Conservation (phyloP, 2,797 vertebrate species). For the Myotis vivesi region DNA sequence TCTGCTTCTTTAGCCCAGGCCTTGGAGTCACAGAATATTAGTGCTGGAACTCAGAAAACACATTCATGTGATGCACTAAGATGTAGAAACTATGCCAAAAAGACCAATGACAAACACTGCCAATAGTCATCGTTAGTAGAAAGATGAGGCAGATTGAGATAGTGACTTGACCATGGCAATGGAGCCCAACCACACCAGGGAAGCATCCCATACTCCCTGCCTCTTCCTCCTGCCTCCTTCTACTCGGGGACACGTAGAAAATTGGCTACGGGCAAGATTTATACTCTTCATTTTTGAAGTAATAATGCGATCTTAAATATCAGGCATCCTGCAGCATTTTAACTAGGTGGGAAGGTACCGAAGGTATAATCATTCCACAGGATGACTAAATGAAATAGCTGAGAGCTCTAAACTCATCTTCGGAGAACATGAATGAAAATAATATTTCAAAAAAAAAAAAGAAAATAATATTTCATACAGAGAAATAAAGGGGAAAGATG, state of each 20-base stretch:
- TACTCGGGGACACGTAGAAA: not conserved
- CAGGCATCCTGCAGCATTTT: not conserved
- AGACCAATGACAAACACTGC: not conserved
- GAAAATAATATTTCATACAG: slow-evolving; percentile 45
- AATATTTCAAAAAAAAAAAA: too few species aligned
- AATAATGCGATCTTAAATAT: not conserved
- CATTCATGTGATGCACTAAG: not conserved
- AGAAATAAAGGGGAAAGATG: slow-evolving; percentile 16
- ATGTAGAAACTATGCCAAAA: not conserved
- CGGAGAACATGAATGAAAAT: slow-evolving; percentile 49
- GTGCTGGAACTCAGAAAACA: not conserved
- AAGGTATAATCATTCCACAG: slow-evolving; percentile 1
- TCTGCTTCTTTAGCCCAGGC: not conserved
- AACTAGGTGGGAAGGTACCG: slow-evolving; percentile 11
- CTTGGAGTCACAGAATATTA: not conserved
- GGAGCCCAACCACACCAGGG: not conserved
- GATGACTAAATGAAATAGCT: slow-evolving; percentile 6
- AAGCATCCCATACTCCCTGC: not conserved
- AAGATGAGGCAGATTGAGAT: not conserved
- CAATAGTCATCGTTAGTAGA: not conserved
- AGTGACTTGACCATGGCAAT: not conserved
- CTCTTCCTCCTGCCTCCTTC: not conserved
- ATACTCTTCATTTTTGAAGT: not conserved
- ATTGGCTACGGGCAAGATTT: not conserved
- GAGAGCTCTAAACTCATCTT: slow-evolving; percentile 30